Conservation (phyloP, 2,113 vertebrate species). For the Butorides virescens region DNA sequence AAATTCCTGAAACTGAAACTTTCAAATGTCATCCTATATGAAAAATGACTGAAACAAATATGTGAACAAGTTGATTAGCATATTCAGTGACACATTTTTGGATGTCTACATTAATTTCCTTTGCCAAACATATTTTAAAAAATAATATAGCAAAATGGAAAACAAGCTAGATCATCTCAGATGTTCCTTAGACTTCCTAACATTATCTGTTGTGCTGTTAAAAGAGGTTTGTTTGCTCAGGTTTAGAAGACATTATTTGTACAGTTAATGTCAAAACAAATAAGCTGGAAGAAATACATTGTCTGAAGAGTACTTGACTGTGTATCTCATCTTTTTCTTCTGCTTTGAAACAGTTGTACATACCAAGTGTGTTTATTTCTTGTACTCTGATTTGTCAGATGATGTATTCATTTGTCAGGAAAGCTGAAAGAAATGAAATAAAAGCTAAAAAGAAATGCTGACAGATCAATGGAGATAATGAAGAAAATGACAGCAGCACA, state of each 20-base stretch:
- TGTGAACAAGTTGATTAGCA: neutral
- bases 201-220: neutral
- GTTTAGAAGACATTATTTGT: constrained; percentile 12
- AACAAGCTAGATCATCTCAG: neutral
- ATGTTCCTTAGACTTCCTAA: neutral
- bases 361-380: neutral
- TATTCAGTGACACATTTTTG: neutral
- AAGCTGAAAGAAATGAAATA: neutral
- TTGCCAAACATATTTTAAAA: neutral
- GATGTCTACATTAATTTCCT: neutral
- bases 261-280: constrained; percentile 31
- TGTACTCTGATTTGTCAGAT: neutral
- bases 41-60: neutral
- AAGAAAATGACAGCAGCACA: neutral
- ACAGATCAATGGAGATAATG: neutral
- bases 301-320: neutral
- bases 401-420: neutral
- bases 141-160: neutral
- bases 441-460: neutral
- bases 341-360: neutral
- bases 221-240: neutral
- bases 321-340: neutral
- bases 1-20: neutral
- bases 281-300: constrained; percentile 9
- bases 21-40: neutral